Conservation (phyloP, 2,113 vertebrate genomes). For the Sebastes schlegelii region DNA sequence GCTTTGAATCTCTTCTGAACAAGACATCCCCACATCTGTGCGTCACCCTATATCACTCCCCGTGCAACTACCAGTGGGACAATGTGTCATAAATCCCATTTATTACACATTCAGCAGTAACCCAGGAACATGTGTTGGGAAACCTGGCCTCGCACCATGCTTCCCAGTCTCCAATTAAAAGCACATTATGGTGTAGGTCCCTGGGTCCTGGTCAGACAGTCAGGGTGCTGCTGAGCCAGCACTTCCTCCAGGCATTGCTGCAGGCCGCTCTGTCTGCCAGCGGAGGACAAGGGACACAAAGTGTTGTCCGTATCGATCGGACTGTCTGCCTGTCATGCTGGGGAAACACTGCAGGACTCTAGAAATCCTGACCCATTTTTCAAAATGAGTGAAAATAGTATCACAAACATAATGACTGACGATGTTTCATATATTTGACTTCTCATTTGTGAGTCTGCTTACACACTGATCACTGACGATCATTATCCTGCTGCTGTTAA, state of each 20-base stretch:
- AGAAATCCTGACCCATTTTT: background rate
- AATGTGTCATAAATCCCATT: slow-evolving; percentile 70
- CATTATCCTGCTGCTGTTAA: background rate
- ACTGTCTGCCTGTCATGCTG: slow-evolving; percentile 17
- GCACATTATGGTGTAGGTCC: slow-evolving; percentile 61
- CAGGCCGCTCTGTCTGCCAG: slow-evolving; percentile 49
- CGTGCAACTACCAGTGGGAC: slow-evolving; percentile 60
- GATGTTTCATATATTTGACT: background rate
- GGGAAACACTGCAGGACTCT: background rate
- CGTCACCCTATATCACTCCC: slow-evolving; percentile 54
- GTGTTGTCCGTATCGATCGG: slow-evolving; percentile 36
- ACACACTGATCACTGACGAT: no score
- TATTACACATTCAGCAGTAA: slow-evolving; percentile 71
- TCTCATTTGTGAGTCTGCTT: background rate
- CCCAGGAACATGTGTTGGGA: slow-evolving; percentile 71
- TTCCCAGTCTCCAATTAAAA: slow-evolving; percentile 72
- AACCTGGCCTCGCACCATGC: slow-evolving; percentile 65
- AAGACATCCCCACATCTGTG: slow-evolving; percentile 64
- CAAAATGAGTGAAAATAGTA: background rate
- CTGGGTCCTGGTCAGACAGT: slow-evolving; percentile 49
- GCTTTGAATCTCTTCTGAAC: slow-evolving; percentile 34
- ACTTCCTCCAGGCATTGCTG: slow-evolving; percentile 54
- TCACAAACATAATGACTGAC: background rate
- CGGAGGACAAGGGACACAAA: slow-evolving; percentile 27
- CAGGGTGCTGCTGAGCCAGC: slow-evolving; percentile 39